Base-by-base conservation (phyloP, 2,888 invertebrate genomes). In the Mylabris sibirica region DNA sequence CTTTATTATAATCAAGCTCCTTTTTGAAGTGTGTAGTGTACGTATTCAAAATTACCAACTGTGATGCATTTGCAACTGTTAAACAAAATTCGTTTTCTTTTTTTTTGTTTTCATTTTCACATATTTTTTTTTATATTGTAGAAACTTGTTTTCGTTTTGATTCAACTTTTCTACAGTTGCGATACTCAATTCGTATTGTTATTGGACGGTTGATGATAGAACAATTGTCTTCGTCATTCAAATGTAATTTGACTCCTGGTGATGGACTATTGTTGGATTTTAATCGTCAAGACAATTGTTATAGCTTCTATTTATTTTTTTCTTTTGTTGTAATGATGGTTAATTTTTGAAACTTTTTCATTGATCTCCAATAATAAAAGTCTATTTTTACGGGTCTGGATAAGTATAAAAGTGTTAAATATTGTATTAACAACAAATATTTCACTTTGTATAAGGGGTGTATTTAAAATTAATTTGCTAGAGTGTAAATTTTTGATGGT, bases 241-340 rank as follows among this genome's bases (percentile, higher is more conserved):
- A 64, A 68, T 73, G 73, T 74, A 75, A 76, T 76, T 76, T 76
- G 73, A 71, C 75, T 74, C 74, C 76, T 68, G 73, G 67, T 30
- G 30, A 67, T 65, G 60, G 68, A 65, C 73, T 63, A 72, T 76
- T 76, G 75, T 76, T 74, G 72, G 67, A 60, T 72, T 74, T 75
- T 76, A 76, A 76, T 75, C 71, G 69, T 62, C 65, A 60, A 66
- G 60, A 30, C 38, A 66, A 66, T 67, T 67, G 70, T 62, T 70
- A 57, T 35, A 66, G 65, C 63, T 64, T 30, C 26, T 35, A 59
- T 57, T 53, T 68, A 57, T 63, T 34, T 66, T 63, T 60, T 60
- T 66, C 60, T 66, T 49, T 20, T 41, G 24, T 24, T 30, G 35
- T 68, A 65, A 72, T 72, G 74, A 74, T 72, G 65, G 69, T 70